Evolutionary conservation across 2,113 vertebrate genomes (phyloP).

Genomic region (Bucco capensis): DNA sequence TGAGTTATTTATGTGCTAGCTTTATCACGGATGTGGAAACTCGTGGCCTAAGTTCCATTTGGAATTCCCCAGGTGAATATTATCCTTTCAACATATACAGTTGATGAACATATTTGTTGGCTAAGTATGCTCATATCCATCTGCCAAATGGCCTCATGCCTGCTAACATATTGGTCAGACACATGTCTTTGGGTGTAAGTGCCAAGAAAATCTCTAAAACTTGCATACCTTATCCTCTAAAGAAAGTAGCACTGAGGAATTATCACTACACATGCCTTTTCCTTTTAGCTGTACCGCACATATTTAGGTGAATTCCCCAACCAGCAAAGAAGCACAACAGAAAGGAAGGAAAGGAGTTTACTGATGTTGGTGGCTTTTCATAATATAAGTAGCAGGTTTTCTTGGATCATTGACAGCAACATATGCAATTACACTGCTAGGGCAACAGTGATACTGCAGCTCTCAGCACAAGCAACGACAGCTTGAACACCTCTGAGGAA

Average conservation of each 20-base stretch:
- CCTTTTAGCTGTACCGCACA: not conserved
- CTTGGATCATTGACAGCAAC: not conserved
- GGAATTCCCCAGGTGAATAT: constrained; percentile 25
- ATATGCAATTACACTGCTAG: not conserved
- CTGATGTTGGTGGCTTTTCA: constrained; percentile 17
- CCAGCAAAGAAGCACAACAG: not conserved
- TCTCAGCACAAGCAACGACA: fast-evolving
- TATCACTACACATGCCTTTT: not conserved
- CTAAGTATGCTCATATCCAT: not conserved
- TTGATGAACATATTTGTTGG: constrained; percentile 17
- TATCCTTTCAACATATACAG: not conserved
- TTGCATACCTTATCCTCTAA: not conserved
- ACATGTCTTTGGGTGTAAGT: not conserved
- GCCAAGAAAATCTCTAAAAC: constrained; percentile 21
- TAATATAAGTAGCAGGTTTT: not conserved
- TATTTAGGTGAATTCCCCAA: not conserved
- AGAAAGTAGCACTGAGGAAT: not conserved
- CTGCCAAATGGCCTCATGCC: constrained; percentile 25
- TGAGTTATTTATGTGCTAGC: not conserved
- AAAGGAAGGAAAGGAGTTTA: not conserved
- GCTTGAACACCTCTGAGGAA: not conserved
- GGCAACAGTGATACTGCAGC: not conserved
- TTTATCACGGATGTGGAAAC: not conserved
- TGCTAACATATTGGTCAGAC: constrained; percentile 37
- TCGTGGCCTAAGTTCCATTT: not conserved